A percentile compares a stretch with the other conserved stretches of the same genome.
Conservation (phyloP, 2,113 vertebrate genomes). For the Neopipo cinnamomea region DNA sequence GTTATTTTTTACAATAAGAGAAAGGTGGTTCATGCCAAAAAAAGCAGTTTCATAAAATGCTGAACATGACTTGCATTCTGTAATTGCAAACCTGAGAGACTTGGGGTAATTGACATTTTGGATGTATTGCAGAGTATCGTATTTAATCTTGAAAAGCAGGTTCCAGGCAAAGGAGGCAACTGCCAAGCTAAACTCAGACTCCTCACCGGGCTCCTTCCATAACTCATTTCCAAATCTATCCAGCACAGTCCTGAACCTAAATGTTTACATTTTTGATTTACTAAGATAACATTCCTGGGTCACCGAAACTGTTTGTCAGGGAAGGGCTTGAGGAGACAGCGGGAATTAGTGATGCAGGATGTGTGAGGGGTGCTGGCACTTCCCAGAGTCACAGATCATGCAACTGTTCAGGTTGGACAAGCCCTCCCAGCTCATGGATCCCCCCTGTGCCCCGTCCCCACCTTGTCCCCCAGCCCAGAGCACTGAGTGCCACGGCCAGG, state of each 20-base stretch:
- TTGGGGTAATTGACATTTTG: slow-evolving; percentile 72
- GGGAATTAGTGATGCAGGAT: neutral
- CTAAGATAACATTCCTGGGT: slow-evolving; percentile 70
- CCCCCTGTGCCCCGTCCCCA: no score
- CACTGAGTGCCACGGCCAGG: neutral
- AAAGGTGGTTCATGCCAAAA: slow-evolving; percentile 66
- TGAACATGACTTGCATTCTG: slow-evolving; percentile 74
- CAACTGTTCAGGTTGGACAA: neutral
- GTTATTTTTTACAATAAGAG: slow-evolving; percentile 74
- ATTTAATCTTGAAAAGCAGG: slow-evolving; percentile 73
- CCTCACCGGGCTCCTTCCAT: slow-evolving; percentile 55
- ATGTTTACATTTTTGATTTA: slow-evolving; percentile 72
- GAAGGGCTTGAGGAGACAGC: slow-evolving; percentile 12
- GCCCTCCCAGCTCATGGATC: neutral
- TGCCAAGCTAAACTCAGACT: slow-evolving; percentile 72
- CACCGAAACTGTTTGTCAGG: slow-evolving; percentile 56
- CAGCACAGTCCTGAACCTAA: slow-evolving; percentile 65
- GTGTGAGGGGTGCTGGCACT: neutral
- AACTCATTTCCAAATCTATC: slow-evolving; percentile 64
- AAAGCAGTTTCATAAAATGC: slow-evolving; percentile 73
- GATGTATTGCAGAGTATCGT: slow-evolving; percentile 64
- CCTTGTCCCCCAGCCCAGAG: neutral
- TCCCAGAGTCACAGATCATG: neutral
- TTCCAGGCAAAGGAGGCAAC: slow-evolving; percentile 62
- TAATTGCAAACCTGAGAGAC: slow-evolving; percentile 74